Conservation (phyloP, 2,888 invertebrate species). For the Drepana falcataria region DNA sequence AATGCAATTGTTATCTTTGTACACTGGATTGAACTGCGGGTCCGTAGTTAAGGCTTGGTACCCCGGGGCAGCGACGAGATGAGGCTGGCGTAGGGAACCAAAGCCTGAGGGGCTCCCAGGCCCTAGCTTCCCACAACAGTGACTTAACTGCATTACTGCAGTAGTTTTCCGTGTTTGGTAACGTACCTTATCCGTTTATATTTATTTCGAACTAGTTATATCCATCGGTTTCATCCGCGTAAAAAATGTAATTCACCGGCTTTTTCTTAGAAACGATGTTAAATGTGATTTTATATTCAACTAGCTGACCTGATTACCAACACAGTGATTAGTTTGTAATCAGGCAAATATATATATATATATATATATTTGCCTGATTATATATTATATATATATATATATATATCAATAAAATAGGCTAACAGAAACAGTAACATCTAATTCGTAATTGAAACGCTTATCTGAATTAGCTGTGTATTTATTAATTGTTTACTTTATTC, state of each 20-base stretch:
- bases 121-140: slow-evolving; percentile 60
- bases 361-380: too few species aligned
- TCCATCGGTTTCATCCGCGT: too few species aligned
- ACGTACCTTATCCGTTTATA: slow-evolving; percentile 13
- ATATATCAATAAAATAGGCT: too few species aligned
- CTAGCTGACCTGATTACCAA: too few species aligned
- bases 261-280: too few species aligned
- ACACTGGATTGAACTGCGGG: neutral
- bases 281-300: too few species aligned
- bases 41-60: slow-evolving; percentile 48
- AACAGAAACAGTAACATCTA: too few species aligned
- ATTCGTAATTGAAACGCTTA: neutral
- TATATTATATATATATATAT: too few species aligned
- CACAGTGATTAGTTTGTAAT: too few species aligned
- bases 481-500: neutral
- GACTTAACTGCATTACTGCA: slow-evolving; percentile 30
- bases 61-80: slow-evolving; percentile 49
- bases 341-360: too few species aligned
- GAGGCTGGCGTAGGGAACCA: slow-evolving; percentile 49
- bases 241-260: too few species aligned
- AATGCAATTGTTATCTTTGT: neutral
- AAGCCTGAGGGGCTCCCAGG: slow-evolving; percentile 60
- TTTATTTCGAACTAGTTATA: too few species aligned
- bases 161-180: slow-evolving; percentile 20
- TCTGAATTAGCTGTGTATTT: neutral